Conservation (phyloP, 2,888 invertebrate genomes). For the Autographa gamma region DNA sequence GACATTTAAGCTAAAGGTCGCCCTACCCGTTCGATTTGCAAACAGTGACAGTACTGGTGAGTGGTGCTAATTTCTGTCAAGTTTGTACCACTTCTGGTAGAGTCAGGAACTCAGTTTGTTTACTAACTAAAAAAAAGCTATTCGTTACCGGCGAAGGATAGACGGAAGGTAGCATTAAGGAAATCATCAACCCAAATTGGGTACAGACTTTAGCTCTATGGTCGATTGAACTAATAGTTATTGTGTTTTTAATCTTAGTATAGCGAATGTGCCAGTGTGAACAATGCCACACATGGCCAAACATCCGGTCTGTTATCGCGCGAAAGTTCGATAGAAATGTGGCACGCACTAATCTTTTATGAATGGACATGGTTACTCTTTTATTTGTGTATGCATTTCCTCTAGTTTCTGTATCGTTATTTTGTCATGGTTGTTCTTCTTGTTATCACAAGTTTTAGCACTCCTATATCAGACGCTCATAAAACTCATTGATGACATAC, state of each 20-base stretch:
- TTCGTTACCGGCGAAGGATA: slow-evolving; percentile 12
- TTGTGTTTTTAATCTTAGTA: slow-evolving; percentile 58
- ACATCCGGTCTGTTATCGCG: slow-evolving; percentile 84
- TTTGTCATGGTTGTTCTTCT: slow-evolving; percentile 1
- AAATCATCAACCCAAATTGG: slow-evolving; percentile 49
- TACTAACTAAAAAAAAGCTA: slow-evolving; percentile 9
- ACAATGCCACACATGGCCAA: slow-evolving; percentile 83
- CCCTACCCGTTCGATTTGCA: slow-evolving; percentile 52
- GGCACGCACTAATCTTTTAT: slow-evolving; percentile 70
- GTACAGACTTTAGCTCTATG: slow-evolving; percentile 32
- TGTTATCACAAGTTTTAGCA: slow-evolving; percentile 8
- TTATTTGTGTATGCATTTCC: slow-evolving; percentile 57
- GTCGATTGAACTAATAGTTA: slow-evolving; percentile 53
- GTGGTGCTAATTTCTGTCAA: slow-evolving; percentile 27
- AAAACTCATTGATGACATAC: background rate
- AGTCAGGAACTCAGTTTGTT: background rate
- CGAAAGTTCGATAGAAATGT: slow-evolving; percentile 75
- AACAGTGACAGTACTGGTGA: slow-evolving; percentile 45
- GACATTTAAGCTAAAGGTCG: slow-evolving; percentile 66
- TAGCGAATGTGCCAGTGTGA: slow-evolving; percentile 67
- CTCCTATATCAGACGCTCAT: slow-evolving; percentile 12
- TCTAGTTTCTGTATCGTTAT: slow-evolving; percentile 32
- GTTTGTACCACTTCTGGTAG: slow-evolving; percentile 8
- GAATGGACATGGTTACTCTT: slow-evolving; percentile 71
- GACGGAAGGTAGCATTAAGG: slow-evolving; percentile 51